Evolutionary conservation across 2,888 invertebrate genomes (phyloP), one percentile per base, ranked within the genome.

Genomic region (Stenchaetothrips biformis): DNA sequence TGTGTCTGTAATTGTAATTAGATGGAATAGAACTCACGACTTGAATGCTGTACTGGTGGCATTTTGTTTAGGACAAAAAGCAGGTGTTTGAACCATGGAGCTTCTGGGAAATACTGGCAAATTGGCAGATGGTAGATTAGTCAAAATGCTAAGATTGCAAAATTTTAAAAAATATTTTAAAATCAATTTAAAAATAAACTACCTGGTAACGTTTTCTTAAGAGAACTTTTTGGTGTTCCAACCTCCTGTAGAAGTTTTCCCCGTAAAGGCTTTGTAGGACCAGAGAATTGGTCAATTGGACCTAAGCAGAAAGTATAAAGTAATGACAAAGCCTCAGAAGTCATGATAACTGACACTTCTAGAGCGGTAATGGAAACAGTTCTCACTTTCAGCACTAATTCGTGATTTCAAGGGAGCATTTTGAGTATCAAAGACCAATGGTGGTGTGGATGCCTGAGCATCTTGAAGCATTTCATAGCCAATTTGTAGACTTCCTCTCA

Each of bases 391-490:
- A 25, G 67, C 25, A 11, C 8, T 25, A 9, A 74, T 21, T 7
- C 67, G 67, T 21, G n/a, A 21, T 8, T 8, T 11, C 25, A 21
- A 11, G 7, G 21, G 11, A n/a, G 11, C 21, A 74, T 25, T 37
- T 37, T 37, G 9, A 74, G 25, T 25, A 21, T 74, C 25, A 74
- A 74, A 74, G 25, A 74, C 25, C 67, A 74, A 25, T n/a, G 67
- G 67, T 2, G 67, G 67, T 11, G 67, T 74, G 11, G 7, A 25
- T 21, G 67, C 25, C 25, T 74, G 67, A 7, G 25, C 67, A 74
- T 74, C 25, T 74, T 25, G 25, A 7, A 74, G 67, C 67, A 74
- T 74, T 74, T 74, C 67, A 74, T 74, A 25, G 11, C 67, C 67
- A 21, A 21, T 21, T 21, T 21, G 67, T 7, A 74, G 21, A 25